Evolutionary conservation across 2,888 invertebrate genomes (phyloP), one percentile per base, ranked within the genome.

Genomic region (Dynastes tityus): DNA sequence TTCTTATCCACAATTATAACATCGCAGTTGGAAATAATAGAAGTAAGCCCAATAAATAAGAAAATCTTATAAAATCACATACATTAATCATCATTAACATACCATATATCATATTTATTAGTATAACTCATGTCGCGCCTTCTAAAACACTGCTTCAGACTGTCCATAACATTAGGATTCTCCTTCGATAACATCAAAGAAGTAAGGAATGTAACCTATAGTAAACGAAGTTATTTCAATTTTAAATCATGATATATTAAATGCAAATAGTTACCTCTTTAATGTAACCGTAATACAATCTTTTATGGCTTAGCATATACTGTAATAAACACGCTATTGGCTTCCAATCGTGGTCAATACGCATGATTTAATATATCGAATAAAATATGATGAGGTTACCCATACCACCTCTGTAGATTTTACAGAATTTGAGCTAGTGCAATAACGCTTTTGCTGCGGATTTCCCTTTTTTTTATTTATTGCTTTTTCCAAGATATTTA

Each of bases 101-200:
- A 78, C 77, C 77, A 78, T 32, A 78, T 64, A 37, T 78, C 77
- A 71, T 51, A 73, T 32, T 53, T 70, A 78, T 64, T 71, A 22
- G 22, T n/a, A 16, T 68, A 37, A 16, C 55, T 45, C 16, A 16
- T 51, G 45, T 71, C 37, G 37, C 29, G 61, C 51, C 49, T 78
- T 16, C 40, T 29, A 40, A 78, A 78, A 37, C 77, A 78, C 22
- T 61, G 63, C 32, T 78, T 27, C n/a, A 78, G 51, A 13, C 53
- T 71, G 6, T 37, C 13, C 49, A 78, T 53, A 61, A 71, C 64
- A 32, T 22, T 32, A 16, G 70, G 22, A 51, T 78, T 61, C 16
- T 51, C 29, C 16, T 63, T 51, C 13, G 71, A 49, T 16, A 49
- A 63, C 73, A 78, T 64, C 27, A 70, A 64, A 8, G 71, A 70